Evolutionary conservation across 2,888 invertebrate species (phyloP), one percentile per base, ranked within the genome.

Genomic region (Drosophila falleni): DNA sequence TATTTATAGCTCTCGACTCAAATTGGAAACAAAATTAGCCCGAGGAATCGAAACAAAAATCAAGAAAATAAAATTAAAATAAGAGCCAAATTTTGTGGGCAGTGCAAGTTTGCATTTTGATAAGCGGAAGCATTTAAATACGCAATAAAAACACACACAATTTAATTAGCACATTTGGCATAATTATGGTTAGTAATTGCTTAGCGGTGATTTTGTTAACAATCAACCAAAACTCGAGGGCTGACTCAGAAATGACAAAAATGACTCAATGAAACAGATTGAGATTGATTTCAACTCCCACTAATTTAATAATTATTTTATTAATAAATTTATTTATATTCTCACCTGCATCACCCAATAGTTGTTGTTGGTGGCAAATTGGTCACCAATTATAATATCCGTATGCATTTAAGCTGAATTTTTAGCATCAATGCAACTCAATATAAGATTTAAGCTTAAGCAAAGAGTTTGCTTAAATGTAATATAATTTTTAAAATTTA

Each of bases 311-410:
- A 49, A 10, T 11, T 31, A 3, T 33, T 10, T 8, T 35, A 19
- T 37, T 0, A 3, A 8, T 31, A 9, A 6, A 13, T 37, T 31
- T 5, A 8, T n/a, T 23, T n/a, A 23, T 0, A 10, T 33, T 72
- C 91, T 90, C 82, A 93, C 93, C 93, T 93, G 93, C 93, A 93
- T 93, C 90, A 93, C 93, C 93, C 93, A 93, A 87, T 91, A 93
- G 87, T 93, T 93, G 90, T 89, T 90, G 93, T 91, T 91, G 92
- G 91, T 89, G 81, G 91, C 92, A 91, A 93, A 93, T 86, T 93
- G 93, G 90, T 93, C 93, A 86, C 93, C 92, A 85, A 92, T 91
- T 89, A 92, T 91, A 75, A 92, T 93, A 92, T 93, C 93, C 92
- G 92, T 92, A 93, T 93, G 93, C 93, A 93, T 93, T 92, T 92